These are phyloP conservation scores for Agrotis ipsilon DNA, from an alignment of 2,888 invertebrate species.

Conservation along the genomic window DNA sequence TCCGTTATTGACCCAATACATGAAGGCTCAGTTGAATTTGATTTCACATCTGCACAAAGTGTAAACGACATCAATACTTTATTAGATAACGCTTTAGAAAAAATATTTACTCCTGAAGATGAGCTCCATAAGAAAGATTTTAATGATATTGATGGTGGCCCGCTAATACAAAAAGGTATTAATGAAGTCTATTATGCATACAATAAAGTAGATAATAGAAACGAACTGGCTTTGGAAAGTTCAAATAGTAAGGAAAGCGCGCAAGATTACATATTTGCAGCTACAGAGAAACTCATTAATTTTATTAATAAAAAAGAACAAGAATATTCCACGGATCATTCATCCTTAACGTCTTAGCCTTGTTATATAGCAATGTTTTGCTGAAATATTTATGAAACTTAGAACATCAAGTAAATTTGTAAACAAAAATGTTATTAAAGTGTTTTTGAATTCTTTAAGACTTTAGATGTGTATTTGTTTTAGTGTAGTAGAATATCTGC, in stretches of 20 bases:
- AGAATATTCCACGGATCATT: slow-evolving; percentile 65
- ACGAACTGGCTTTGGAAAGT: slow-evolving; percentile 18
- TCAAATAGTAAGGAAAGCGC: slow-evolving; percentile 1
- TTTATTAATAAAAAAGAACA: slow-evolving; percentile 79
- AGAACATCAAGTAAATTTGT: neutral
- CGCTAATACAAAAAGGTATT: slow-evolving; percentile 60
- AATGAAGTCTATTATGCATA: slow-evolving; percentile 47
- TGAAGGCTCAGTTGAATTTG: neutral
- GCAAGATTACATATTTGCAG: slow-evolving; percentile 65
- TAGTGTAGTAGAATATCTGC: neutral
- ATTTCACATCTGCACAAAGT: slow-evolving; percentile 55
- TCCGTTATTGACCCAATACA: slow-evolving; percentile 1
- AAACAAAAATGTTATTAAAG: neutral
- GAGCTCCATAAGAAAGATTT: slow-evolving; percentile 49
- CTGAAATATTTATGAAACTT: slow-evolving; percentile 6
- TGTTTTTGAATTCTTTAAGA: too few relatives aligned
- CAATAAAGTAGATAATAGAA: slow-evolving; percentile 55
- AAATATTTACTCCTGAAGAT: slow-evolving; percentile 43
- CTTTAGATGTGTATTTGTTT: slow-evolving; percentile 1
- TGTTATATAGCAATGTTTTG: neutral
- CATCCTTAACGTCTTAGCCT: too few relatives aligned
- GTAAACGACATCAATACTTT: slow-evolving; percentile 66
- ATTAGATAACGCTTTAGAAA: slow-evolving; percentile 61
- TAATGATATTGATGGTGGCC: slow-evolving; percentile 68
- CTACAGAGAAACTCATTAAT: slow-evolving; percentile 74